Base-by-base conservation (phyloP, 2,797 vertebrate genomes). In the Poeciliopsis gracilis region DNA sequence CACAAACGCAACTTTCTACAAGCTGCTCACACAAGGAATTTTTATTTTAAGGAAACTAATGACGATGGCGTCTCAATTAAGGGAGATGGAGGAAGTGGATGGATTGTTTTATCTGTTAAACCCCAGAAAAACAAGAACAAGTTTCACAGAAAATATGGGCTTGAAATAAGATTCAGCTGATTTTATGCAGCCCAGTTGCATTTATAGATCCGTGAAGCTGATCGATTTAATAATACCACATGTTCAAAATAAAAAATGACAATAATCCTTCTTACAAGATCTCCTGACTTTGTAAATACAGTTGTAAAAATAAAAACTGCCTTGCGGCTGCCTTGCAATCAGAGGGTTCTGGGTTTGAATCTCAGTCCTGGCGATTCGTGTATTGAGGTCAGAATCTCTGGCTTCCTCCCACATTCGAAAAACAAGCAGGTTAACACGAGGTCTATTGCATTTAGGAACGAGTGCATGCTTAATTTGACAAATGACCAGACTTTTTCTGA, bases 1-100 rank as follows among this genome's bases (percentile, higher is more conserved):
- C 79, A 55, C 43, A 80, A 69, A 73, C 78, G 49, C 55, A 63
- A 84, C 73, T 82, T 77, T 79, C 57, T 53, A 20, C 53, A 71
- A 73, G 77, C 67, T 49, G 59, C 67, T 57, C 1, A 36, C 78
- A 84, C 47, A 25, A 73, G 43, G 77, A 5, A 0, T 80, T 74
- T 38, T 73, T 46, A 33, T 33, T 2, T 80, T 30, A 59, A 23
- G 41, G 66, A 81, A 87, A 73, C 74, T 47, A 55, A 78, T 57
- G 46, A 75, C 61, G 61, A 69, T 72, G 75, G n/a, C 3, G 20
- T 73, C 55, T 84, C 53, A 28, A 49, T 75, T 80, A 36, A 72
- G 33, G 28, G 2, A 83, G 49, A 78, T 25, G 59, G 28, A 46
- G 5, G 30, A 76, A 73, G 57, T n/a, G 63, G 80, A 80, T 20